Base-by-base conservation (phyloP, 2,113 vertebrate species). In the Catagonus wagneri region DNA sequence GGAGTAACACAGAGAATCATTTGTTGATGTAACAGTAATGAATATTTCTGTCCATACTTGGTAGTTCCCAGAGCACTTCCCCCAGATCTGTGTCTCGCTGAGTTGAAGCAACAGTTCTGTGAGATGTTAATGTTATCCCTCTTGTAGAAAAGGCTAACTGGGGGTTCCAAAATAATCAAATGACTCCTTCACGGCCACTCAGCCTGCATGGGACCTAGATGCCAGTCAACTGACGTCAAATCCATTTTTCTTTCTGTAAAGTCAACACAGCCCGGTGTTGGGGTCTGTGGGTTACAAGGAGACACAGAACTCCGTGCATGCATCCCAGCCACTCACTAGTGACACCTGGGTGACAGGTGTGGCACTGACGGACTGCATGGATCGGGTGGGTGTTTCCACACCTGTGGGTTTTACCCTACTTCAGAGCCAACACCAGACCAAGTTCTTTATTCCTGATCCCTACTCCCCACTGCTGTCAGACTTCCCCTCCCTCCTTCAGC, bases 381-480 rank as follows among this genome's bases (percentile, higher is more conserved):
- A 29, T 7, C 8, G 44, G 44, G 8, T 19, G 10, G 52, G n/a
- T 60, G 27, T 74, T 91, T 63, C 79, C n/a, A n/a, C 22, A 34
- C 29, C 69, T 75, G 74, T 81, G n/a, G 71, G 10, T 66, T 50
- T 84, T 52, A 79, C 61, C 72, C 34, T 39, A 34, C n/a, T 44
- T 65, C 23, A 52, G 13, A 79, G 58, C 56, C 74, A 93, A 76
- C 17, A 10, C 7, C 69, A 83, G 60, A 25, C 39, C 61, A 27
- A 58, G 68, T 12, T 94, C 25, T 60, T 23, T 81, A 66, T 60
- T 66, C 29, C 75, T 39, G 9, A 63, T 81, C 10, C 16, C 22
- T 39, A 5, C 54, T 44, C 44, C 27, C 7, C 6, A 80, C 19
- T 39, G 44, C 6, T 1, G 9, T 7, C 3, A 0, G 13, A 29